Evolutionary conservation across 2,888 invertebrate species (phyloP), one percentile per base, ranked within the genome.

Genomic region (Xanthia icteritia): DNA sequence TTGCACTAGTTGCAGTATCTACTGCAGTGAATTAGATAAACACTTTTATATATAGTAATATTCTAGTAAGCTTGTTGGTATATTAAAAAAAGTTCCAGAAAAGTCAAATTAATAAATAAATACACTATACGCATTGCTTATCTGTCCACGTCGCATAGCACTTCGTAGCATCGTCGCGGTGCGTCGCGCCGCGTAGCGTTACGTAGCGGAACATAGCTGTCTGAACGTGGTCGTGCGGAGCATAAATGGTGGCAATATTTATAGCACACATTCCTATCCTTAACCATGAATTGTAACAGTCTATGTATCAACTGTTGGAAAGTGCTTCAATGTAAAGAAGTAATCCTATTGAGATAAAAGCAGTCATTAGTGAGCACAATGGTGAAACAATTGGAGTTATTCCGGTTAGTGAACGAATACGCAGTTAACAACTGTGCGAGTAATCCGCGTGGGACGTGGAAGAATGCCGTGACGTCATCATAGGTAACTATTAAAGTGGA

Each of bases 391-490:
- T 82, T 70, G 83, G 23, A 27, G 31, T 54, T 63, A 61, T 80
- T 80, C 76, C 58, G 69, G 76, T 17, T 65, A 84, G 51, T 39
- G 63, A 27, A 36, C 42, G 45, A 73, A 45, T 71, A 60, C 82
- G 67, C 36, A 20, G 74, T 31, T 58, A 67, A 42, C 51, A 58
- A 48, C 42, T 64, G 63, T 6, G 67, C 65, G 23, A 56, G 70
- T 82, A 63, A 80, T 76, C 76, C 58, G 76, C 82, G 84, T 82
- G 84, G 72, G 82, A 66, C 45, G 65, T 4, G 5, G 42, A 17
- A 31, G 31, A 15, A 5, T 17, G 58, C 5, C 17, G 27, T 82
- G 84, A 84, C 81, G 82, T 83, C 84, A 83, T 48, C 51, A 23
- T 23, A 23, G 23, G 48, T 31, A 54, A 13, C 3, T 27, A 20